Evolutionary conservation across 2,888 invertebrate genomes (phyloP).

Genomic region (Thumatha senex): DNA sequence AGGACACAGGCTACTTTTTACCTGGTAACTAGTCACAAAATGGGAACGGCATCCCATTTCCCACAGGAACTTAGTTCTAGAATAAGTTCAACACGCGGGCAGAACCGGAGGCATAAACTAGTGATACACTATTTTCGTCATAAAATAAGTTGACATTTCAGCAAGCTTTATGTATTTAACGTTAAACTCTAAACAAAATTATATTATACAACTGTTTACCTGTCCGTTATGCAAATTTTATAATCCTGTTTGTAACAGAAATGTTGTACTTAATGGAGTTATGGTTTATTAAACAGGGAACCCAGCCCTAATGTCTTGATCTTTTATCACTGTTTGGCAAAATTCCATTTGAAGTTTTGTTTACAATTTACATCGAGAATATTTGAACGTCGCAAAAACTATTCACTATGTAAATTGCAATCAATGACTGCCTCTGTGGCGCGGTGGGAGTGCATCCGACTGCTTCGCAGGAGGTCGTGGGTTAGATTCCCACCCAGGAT

Average conservation of each 20-base stretch:
- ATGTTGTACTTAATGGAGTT: slow-evolving; percentile 5
- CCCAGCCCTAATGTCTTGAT: not conserved
- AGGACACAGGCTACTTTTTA: no score
- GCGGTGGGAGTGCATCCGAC: no score
- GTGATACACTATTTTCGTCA: not conserved
- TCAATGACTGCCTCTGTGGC: no score
- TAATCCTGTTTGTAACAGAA: slow-evolving; percentile 4
- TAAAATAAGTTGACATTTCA: not conserved
- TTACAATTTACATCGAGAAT: not conserved
- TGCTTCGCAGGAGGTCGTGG: no score
- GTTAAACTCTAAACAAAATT: not conserved
- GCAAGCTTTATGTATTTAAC: slow-evolving; percentile 1
- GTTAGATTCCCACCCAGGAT: no score
- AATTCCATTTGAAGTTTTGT: slow-evolving; percentile 4
- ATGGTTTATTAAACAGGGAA: slow-evolving; percentile 3
- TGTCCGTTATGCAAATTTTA: slow-evolving; percentile 2
- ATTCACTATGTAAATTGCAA: no score
- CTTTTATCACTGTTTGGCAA: slow-evolving; percentile 1
- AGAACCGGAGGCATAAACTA: no score
- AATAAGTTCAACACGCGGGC: no score
- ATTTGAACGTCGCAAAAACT: not conserved
- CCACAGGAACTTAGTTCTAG: no score
- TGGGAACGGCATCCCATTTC: no score
- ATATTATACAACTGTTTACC: slow-evolving; percentile 2
- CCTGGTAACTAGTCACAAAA: no score